Evolutionary conservation across 2,888 invertebrate genomes (phyloP), one percentile per base, ranked within the genome.

Genomic region (Drosophila quinaria): DNA sequence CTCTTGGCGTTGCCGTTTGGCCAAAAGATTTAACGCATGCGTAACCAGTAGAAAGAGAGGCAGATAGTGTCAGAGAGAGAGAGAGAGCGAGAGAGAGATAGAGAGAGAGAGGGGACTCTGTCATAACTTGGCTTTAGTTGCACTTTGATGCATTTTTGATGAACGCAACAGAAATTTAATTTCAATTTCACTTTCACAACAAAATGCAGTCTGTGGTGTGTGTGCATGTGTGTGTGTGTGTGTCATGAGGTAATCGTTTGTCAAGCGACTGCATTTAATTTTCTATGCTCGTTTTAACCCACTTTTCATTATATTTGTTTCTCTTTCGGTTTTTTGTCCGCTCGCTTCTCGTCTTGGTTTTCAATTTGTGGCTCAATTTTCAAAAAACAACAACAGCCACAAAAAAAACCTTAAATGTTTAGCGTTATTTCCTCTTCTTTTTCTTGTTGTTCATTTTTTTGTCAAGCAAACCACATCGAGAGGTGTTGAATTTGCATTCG

Each of bases 401-500:
- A 70, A 41, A 41, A 41, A 70, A 63, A 56, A 52, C 15, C 25
- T 70, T 67, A 66, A 78, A 78, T 78, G 78, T 78, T 80, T 77
- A 41, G 37, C 46, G 55, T 42, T 63, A 63, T 69, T 59, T 56
- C 44, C 44, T 17, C 39, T 50, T 50, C 44, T 35, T 63, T 13
- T 3, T 13, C 41, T 52, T 62, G 42, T 61, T 54, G 33, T 41
- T 58, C 13, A 54, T 47, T 51, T 52, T 56, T 41, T 60, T 66
- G 60, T 58, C 46, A 29, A 55, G 80, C 78, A 76, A 76, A 73
- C 73, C 75, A 70, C 69, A 68, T 61, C 68, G 79, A 73, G 81
- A 80, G 81, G 88, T 86, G 86, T 86, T 86, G 71, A 83, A 86
- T 86, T 87, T 87, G 88, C 86, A 81, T 84, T 81, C 83, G 77